Conservation (phyloP, 2,888 invertebrate genomes). For the Rhingia rostrata region DNA sequence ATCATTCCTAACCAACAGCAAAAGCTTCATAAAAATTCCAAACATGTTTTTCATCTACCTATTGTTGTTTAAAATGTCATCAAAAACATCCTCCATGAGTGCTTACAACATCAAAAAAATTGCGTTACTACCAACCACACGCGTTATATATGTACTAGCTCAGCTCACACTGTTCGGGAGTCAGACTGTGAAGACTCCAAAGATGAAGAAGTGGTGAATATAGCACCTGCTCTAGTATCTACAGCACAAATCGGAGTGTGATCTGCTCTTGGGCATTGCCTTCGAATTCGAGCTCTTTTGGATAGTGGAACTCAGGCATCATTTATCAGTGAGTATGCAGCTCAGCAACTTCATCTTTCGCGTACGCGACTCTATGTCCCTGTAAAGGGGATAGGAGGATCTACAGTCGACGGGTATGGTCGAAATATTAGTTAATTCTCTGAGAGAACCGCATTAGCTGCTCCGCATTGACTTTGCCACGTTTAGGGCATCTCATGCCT, state of each 20-base stretch:
- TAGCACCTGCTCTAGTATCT: conserved; percentile 20
- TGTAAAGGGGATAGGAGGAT: conserved; percentile 43
- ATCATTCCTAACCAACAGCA: no score
- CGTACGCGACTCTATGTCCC: background rate
- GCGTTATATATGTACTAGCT: background rate
- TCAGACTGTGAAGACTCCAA: conserved; percentile 29
- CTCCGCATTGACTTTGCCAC: conserved; percentile 49
- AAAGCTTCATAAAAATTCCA: no score
- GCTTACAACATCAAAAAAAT: conserved; percentile 14
- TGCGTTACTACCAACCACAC: conserved; percentile 6
- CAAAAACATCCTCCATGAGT: conserved; percentile 57
- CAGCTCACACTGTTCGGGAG: conserved; percentile 27
- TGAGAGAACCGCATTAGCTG: conserved; percentile 58
- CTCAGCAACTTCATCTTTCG: no score
- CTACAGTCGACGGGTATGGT: conserved; percentile 49
- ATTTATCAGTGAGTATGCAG: no score
- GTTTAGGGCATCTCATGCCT: conserved; percentile 1
- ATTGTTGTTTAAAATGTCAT: conserved; percentile 4
- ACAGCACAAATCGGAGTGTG: background rate
- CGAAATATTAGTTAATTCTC: conserved; percentile 42
- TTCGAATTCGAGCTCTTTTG: no score
- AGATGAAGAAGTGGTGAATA: background rate
- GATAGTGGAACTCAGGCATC: no score
- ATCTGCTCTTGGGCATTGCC: no score
- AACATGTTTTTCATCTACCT: no score